Evolutionary conservation across 2,113 vertebrate species (phyloP), one percentile per base, ranked within the genome.

Genomic region (Malurus elegans): DNA sequence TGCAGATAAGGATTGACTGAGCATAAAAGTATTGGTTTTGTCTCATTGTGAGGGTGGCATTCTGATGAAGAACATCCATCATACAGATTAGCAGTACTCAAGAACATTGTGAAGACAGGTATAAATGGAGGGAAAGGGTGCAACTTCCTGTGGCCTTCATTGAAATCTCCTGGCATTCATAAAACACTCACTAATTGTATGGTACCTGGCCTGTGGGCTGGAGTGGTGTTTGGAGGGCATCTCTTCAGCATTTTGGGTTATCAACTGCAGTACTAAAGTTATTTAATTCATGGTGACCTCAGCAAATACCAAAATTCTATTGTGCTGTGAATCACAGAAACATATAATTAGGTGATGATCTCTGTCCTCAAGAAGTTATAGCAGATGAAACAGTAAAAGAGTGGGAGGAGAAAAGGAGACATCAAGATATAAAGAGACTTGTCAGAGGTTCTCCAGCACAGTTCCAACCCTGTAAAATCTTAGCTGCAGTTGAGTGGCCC

Each of bases 401-500:
- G 26, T 26, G 61, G n/a, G 14, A 86, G 36, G 34, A 70, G 60
- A 80, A 78, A 62, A 86, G 34, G 44, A 84, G n/a, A 70, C 1
- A 8, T 48, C 44, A 48, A 23, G 51, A 74, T 31, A 6, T 47
- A 38, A 69, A 71, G 26, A 60, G 21, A 45, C 31, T 57, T 67
- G 26, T 86, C 88, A 62, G 28, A 90, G 29, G 60, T 86, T 70
- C 60, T 56, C 34, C 36, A n/a, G n/a, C 44, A 48, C n/a, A 58
- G 51, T n/a, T 89, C 42, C 91, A 83, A 89, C 23, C 28, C 56
- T 53, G 21, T 73, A 31, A 88, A 23, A 74, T 84, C 79, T 56
- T 56, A 84, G 40, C 57, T 44, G 45, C 36, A 75, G 31, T 36
- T 2, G 4, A 40, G 64, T 57, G 51, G 72, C 56, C 64, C 21